phyloP scores from a whole-genome alignment of 1,140 invertebrate species.

The Neodiprion fabricii region DNA sequence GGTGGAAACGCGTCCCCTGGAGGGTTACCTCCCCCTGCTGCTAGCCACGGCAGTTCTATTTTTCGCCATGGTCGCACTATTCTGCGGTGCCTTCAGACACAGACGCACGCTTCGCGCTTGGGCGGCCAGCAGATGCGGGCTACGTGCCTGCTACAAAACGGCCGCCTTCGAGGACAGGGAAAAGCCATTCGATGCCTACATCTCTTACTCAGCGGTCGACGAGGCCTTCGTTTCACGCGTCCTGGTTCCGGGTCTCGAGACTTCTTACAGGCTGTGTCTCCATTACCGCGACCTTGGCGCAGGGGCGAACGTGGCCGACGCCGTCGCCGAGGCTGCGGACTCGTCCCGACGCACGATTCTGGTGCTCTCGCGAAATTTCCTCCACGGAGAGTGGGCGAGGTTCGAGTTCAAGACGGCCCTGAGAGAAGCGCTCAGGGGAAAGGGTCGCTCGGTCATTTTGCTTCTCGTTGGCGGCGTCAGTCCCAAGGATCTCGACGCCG shows the following conservation, averaged over 20 bases:
- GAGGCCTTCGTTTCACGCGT: constrained; percentile 88
- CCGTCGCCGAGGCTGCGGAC: constrained; percentile 89
- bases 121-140: constrained; percentile 85
- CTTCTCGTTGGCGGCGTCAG: constrained; percentile 85
- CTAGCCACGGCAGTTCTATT: constrained; percentile 77
- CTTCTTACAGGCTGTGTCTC: constrained; percentile 80
- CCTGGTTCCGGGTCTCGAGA: constrained; percentile 81
- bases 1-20: constrained; percentile 75
- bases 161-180: constrained; percentile 81
- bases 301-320: constrained; percentile 80
- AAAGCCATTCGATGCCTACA: constrained; percentile 88
- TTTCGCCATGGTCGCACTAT: constrained; percentile 72
- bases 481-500: constrained; percentile 85
- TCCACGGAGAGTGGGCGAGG: constrained; percentile 92
- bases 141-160: constrained; percentile 83
- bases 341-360: constrained; percentile 89
- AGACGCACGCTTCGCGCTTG: constrained; percentile 84
- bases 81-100: constrained; percentile 81
- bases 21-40: constrained; percentile 80
- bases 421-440: constrained; percentile 87
- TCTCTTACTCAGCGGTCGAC: constrained; percentile 90
- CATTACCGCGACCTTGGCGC: constrained; percentile 88
- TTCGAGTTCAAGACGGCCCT: constrained; percentile 93
- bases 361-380: constrained; percentile 90
- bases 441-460: constrained; percentile 82